phyloP scores from a whole-genome alignment of 1,140 invertebrate species.

The Ips typographus region DNA sequence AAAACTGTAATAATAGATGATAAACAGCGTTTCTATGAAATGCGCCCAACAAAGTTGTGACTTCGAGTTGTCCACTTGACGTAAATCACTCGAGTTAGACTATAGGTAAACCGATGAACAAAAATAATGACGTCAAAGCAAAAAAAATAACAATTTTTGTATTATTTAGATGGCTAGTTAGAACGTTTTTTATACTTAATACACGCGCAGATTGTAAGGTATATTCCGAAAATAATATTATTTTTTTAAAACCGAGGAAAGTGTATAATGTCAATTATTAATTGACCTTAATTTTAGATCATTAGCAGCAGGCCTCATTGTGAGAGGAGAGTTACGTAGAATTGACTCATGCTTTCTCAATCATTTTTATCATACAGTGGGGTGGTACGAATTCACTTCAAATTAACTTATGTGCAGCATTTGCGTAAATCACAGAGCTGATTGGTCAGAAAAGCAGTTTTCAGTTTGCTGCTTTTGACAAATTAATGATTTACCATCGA shows the following conservation, averaged over 20 bases:
- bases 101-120: slow-evolving; percentile 34
- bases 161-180: slow-evolving; percentile 34
- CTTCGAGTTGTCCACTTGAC: neutral
- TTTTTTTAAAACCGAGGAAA: slow-evolving; percentile 18
- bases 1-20: slow-evolving; percentile 31
- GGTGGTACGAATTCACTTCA: no score
- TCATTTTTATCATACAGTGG: no score
- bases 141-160: slow-evolving; percentile 24
- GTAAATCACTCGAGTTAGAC: neutral
- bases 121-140: slow-evolving; percentile 40
- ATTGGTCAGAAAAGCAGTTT: no score
- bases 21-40: slow-evolving; percentile 38
- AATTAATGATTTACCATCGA: no score
- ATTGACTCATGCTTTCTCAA: no score
- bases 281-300: slow-evolving; percentile 27
- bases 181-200: slow-evolving; percentile 20
- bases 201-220: slow-evolving; percentile 28
- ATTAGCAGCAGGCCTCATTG: slow-evolving; percentile 8
- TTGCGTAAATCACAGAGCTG: no score
- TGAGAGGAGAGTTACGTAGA: slow-evolving; percentile 12
- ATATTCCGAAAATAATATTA: slow-evolving; percentile 4
- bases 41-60: slow-evolving; percentile 7
- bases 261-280: slow-evolving; percentile 29
- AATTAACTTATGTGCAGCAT: no score
- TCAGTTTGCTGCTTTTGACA: no score